Conservation (phyloP, 1,140 invertebrate species). For the Calephelis virginiensis region DNA sequence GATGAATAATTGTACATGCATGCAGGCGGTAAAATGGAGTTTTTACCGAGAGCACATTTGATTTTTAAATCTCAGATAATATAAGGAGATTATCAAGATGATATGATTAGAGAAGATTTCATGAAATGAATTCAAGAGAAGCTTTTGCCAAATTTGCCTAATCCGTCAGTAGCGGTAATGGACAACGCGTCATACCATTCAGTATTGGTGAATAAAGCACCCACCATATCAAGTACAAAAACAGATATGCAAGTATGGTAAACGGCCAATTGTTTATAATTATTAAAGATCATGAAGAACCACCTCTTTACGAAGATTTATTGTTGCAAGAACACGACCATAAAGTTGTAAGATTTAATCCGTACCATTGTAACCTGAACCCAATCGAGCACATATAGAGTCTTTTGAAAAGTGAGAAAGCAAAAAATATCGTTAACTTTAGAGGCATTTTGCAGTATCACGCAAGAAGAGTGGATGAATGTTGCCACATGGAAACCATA, state of each 20-base stretch:
- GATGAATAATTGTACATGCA: not conserved
- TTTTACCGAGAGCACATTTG: too few relatives aligned
- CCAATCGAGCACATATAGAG: not conserved
- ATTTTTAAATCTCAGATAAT: too few relatives aligned
- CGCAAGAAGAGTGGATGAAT: slow-evolving; percentile 25
- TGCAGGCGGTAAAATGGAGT: too few relatives aligned
- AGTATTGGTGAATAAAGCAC: not conserved
- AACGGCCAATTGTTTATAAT: not conserved
- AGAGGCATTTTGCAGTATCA: slow-evolving; percentile 22
- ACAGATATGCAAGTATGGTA: not conserved
- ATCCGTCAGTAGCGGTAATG: not conserved
- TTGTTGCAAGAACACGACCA: not conserved
- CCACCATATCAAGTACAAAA: not conserved
- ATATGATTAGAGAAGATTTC: not conserved
- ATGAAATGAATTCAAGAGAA: too few relatives aligned
- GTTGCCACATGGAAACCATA: slow-evolving; percentile 12
- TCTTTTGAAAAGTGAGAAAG: slow-evolving; percentile 5
- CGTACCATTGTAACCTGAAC: not conserved
- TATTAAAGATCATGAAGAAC: not conserved
- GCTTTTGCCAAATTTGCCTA: not conserved
- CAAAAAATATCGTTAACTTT: slow-evolving; percentile 25
- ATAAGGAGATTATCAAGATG: not conserved
- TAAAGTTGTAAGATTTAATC: not conserved
- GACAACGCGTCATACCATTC: not conserved
- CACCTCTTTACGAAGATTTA: not conserved